Base-by-base conservation (phyloP, 2,797 vertebrate species). In the Linurgus olivaceus region DNA sequence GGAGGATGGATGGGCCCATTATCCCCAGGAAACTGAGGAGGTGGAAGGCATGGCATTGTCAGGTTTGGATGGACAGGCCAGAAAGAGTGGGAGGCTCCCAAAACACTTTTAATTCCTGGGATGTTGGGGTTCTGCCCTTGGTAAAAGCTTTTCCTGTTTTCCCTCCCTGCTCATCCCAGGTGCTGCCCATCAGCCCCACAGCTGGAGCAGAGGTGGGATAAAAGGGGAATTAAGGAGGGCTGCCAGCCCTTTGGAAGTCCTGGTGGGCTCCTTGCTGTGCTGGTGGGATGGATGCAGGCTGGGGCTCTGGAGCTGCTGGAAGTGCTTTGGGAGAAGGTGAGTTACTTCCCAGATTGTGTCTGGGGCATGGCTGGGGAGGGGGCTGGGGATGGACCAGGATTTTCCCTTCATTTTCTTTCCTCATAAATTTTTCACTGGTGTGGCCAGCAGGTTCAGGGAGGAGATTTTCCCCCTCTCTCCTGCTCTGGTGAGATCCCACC, bases 361-460 rank as follows among this genome's bases (percentile, higher is more conserved):
- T n/a, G 3, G 38, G 42, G 13, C 14, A 5, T 0, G 6, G 2
- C 17, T 7, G 17, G 40, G 17, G 40, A 42, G 0, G 29, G 13
- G 23, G 18, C 5, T n/a, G 24, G 5, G 28, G 7, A 3, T 6
- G 40, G 5, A 28, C 4, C 3, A 2, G 66, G 17, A 6, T 9
- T 55, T 59, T 59, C 9, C 31, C 15, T 80, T 50, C 29, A 1
- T 44, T 59, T 67, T 23, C 25, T 21, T 67, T 37, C 33, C 9
- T 11, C 0, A 4, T 5, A 16, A 2, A 0, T 23, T 37, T 40
- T 44, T 3, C 12, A 29, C 37, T 63, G 50, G 28, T 3, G 1
- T 6, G 14, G 37, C 28, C 19, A 38, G 28, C 4, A 21, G 24
- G 24, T 17, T 38, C 11, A 20, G 20, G 11, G n/a, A 50, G 20